Conservation (phyloP, 2,797 vertebrate genomes). For the Myioborus miniatus region DNA sequence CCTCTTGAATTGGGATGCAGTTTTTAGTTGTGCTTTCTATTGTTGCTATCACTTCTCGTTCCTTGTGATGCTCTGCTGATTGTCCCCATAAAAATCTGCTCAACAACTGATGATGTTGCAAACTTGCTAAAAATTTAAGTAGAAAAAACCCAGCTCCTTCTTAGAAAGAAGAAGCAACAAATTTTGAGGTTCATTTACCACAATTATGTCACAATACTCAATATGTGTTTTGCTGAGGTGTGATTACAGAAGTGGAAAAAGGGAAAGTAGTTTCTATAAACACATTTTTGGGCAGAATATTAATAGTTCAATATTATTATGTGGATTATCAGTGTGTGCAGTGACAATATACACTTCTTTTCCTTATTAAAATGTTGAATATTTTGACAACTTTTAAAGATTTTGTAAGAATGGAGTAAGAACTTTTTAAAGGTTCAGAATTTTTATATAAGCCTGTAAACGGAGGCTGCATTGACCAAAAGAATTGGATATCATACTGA, state of each 20-base stretch:
- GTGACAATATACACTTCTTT: neutral
- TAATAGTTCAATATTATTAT: neutral
- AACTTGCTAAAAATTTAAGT: neutral
- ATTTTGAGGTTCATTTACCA: neutral
- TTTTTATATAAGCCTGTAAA: neutral
- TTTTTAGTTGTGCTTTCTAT: neutral
- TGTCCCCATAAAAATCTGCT: neutral
- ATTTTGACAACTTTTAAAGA: neutral
- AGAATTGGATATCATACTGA: neutral
- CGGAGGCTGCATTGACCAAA: neutral
- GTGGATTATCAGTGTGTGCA: neutral
- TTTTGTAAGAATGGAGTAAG: neutral
- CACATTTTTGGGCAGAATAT: neutral
- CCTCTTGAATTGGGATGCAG: neutral
- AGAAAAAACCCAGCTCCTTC: neutral
- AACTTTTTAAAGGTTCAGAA: neutral
- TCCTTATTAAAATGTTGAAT: neutral
- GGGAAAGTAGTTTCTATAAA: neutral
- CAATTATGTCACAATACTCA: neutral
- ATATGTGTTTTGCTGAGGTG: neutral
- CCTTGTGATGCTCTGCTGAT: neutral
- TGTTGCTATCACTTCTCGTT: neutral
- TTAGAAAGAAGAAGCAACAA: neutral
- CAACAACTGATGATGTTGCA: neutral
- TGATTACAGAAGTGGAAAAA: neutral